A percentile compares a stretch with the other conserved stretches of the same genome.
These are phyloP conservation scores for Neocrepidodera transversa DNA, from an alignment of 2,888 invertebrate species.

Conservation along the genomic window DNA sequence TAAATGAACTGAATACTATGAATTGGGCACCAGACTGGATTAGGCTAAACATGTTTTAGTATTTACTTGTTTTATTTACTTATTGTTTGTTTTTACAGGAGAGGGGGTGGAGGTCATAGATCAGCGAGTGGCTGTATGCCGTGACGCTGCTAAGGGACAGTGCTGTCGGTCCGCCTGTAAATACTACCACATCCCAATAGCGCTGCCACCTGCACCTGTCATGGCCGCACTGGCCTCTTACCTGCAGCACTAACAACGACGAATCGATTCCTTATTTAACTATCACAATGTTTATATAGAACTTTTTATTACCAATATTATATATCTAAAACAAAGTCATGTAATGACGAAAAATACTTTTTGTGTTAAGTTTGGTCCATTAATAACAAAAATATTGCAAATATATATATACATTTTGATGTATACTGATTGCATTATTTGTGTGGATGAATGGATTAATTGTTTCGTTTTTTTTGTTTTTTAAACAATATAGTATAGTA, in stretches of 20 bases:
- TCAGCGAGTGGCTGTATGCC: slow-evolving; percentile 94
- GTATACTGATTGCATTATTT: slow-evolving; percentile 3
- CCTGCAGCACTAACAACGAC: slow-evolving; percentile 61
- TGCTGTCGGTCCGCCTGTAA: slow-evolving; percentile 94
- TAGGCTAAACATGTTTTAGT: too few relatives aligned
- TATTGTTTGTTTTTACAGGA: slow-evolving; percentile 69
- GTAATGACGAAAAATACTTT: slow-evolving; percentile 59
- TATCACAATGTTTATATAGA: slow-evolving; percentile 58
- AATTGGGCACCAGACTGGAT: too few relatives aligned
- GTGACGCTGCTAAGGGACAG: slow-evolving; percentile 93
- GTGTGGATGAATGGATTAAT: slow-evolving; percentile 2
- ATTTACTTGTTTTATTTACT: too few relatives aligned
- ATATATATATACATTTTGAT: slow-evolving; percentile 7
- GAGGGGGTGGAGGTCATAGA: slow-evolving; percentile 94
- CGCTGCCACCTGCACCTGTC: slow-evolving; percentile 82
- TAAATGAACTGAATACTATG: too few relatives aligned
- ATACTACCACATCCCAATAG: slow-evolving; percentile 96
- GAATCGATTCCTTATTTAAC: slow-evolving; percentile 43
- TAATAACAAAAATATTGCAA: slow-evolving; percentile 4
- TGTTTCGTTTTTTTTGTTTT: slow-evolving; percentile 32
- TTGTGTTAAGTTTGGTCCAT: slow-evolving; percentile 43
- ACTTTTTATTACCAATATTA: slow-evolving; percentile 58
- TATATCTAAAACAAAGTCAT: slow-evolving; percentile 57
- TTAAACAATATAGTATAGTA: slow-evolving; percentile 30
- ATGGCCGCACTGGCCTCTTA: slow-evolving; percentile 68